Base-by-base conservation (phyloP, 2,113 vertebrate genomes). In the Neolamprologus hecqui region DNA sequence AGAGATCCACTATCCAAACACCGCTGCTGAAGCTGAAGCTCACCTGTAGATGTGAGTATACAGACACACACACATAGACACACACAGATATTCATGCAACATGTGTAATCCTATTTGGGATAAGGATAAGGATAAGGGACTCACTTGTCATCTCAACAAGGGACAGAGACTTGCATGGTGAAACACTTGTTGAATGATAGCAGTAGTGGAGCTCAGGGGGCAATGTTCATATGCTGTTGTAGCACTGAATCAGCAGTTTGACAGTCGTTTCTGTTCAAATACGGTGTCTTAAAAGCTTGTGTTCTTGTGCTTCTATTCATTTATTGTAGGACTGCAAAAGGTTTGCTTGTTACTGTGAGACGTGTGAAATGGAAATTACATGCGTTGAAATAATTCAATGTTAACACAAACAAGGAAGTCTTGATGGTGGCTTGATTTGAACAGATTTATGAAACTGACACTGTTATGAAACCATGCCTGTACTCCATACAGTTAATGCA, bases 101-200 rank as follows among this genome's bases (percentile, higher is more conserved):
- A 84, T 82, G 82, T 83, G 13, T 95, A 95, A 95, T 95, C 93
- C 93, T 93, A 91, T 94, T 90, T 88, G 70, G 90, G 89, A 92
- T 91, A 77, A 90, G 84, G 84, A 84, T 90, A 37, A 88, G 83
- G 87, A 91, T 90, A 92, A 89, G 15, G 31, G 26, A 31, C 26
- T 60, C 57, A 60, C 58, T 90, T 14, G 26, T 84, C 73, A 68
- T 88, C 28, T 85, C 54, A 89, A 86, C 35, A 77, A 23, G 19
- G 63, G 63, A 85, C 47, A 75, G 47, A 49, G 63, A 75, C 63
- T 68, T 80, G 70, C 73, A 84, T 79, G 42, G 60, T 55, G 19
- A 88, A 77, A 86, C 88, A 96, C 91, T 94, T 95, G 95, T 96
- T 96, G 93, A 93, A 91, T 84, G 45, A 83, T 82, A 53, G 47